phyloP scores from a whole-genome alignment of 30 jellyfish, hydroid and myxozoan genomes.

The Hydractinia symbiolongicarpus region DNA sequence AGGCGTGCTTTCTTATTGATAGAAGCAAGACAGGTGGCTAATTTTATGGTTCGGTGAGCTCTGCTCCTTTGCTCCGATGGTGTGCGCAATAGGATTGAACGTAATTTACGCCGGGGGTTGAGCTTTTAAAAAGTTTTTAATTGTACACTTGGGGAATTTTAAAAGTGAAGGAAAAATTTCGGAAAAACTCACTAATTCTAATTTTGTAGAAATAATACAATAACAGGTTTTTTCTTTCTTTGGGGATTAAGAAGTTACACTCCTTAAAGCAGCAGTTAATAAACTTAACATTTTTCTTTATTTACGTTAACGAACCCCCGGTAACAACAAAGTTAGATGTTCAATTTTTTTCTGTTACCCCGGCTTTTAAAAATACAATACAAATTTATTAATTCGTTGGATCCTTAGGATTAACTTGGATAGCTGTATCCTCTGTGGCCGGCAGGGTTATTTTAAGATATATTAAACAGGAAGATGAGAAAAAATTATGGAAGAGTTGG shows the following conservation, averaged over 20 bases:
- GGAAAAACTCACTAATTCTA: too few relatives aligned
- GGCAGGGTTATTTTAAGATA: background rate
- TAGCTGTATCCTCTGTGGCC: conserved; percentile 6
- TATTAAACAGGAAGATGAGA: background rate
- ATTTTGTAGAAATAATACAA: too few relatives aligned
- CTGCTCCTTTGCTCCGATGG: conserved; percentile 33
- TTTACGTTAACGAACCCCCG: too few relatives aligned
- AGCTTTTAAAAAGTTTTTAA: too few relatives aligned
- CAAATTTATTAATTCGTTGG: background rate
- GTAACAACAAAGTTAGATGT: too few relatives aligned
- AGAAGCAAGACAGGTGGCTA: conserved; percentile 12
- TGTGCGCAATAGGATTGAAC: conserved; percentile 25
- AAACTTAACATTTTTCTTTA: too few relatives aligned
- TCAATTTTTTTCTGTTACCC: background rate
- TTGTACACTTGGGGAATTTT: too few relatives aligned
- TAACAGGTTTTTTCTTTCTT: too few relatives aligned
- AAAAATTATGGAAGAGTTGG: conserved; percentile 10
- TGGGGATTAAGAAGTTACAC: too few relatives aligned
- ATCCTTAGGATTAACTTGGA: background rate
- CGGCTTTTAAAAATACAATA: background rate
- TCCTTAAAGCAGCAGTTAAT: too few relatives aligned
- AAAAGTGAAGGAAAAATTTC: too few relatives aligned
- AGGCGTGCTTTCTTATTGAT: conserved; percentile 25
- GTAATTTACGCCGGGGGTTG: background rate
- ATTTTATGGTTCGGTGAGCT: conserved; percentile 21